Evolutionary conservation across 2,888 invertebrate species (phyloP), one percentile per base, ranked within the genome.

Genomic region (Eulithis prunata): DNA sequence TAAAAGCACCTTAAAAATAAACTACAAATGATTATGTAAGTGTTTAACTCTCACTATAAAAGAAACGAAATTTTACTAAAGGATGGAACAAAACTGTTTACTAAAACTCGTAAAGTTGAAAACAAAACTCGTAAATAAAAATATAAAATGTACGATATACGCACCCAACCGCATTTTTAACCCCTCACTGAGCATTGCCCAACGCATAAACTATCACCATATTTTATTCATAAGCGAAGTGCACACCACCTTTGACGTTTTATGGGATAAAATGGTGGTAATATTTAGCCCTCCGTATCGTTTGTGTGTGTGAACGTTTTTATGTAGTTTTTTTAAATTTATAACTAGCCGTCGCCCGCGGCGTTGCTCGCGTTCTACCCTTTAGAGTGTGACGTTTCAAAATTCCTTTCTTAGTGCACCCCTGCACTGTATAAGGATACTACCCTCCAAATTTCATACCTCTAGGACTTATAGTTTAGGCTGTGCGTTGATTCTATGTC

Each of bases 191-290:
- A 71, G 83, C 71, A 73, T 71, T 71, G 71, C 71, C 80, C 74
- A 73, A 78, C 75, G 76, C 73, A 73, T 80, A 78, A 82, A 78
- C 82, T 77, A 77, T 81, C 79, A 79, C 85, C 49, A 89, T 90
- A 87, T 86, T 89, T 89, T 86, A 89, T 89, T 87, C 81, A 89
- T 86, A 85, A 84, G 78, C 80, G 80, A 76, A 81, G 80, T 76
- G 79, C 80, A 84, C 81, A 82, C 83, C 79, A 78, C 75, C 79
- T 76, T 72, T 77, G 77, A 82, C 81, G 81, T 78, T 79, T 83
- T 77, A 78, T 70, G 71, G 76, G 76, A 74, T 75, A 79, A 83
- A 21, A 82, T 78, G 74, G 82, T 79, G 80, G 79, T 78, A 79
- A 75, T 72, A 73, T 73, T 75, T 75, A 76, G 78, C 82, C 78